A percentile compares a stretch with the other conserved stretches of the same genome.
phyloP scores from a whole-genome alignment of 2,797 vertebrate species.

The Helostoma temminkii region DNA sequence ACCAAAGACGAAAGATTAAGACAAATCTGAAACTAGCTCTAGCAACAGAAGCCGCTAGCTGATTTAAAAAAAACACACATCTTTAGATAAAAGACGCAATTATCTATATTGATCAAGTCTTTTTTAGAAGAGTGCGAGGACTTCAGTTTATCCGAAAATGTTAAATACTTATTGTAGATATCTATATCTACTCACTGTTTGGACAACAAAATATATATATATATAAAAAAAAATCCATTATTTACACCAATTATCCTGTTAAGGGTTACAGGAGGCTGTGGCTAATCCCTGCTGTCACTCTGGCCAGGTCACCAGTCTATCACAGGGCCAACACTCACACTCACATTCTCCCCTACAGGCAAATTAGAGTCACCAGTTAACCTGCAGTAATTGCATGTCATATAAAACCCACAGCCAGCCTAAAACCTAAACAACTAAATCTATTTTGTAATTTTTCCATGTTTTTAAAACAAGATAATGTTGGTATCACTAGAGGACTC shows the following conservation, averaged over 20 bases:
- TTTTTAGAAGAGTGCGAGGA: slow-evolving; percentile 2
- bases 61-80: slow-evolving; percentile 52
- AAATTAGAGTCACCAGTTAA: too few relatives aligned
- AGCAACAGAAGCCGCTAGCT: slow-evolving; percentile 52
- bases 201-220: not conserved
- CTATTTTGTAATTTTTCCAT: too few relatives aligned
- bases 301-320: too few relatives aligned
- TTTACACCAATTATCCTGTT: not conserved
- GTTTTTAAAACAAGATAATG: too few relatives aligned
- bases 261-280: too few relatives aligned
- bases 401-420: not conserved
- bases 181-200: not conserved
- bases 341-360: too few relatives aligned
- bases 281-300: too few relatives aligned
- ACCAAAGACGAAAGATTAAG: slow-evolving; percentile 81
- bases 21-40: slow-evolving; percentile 65
- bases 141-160: slow-evolving; percentile 11
- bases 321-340: too few relatives aligned
- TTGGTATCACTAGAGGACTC: too few relatives aligned
- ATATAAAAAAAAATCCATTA: not conserved
- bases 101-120: slow-evolving; percentile 27
- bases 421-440: too few relatives aligned
- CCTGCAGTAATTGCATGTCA: too few relatives aligned
- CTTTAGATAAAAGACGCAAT: slow-evolving; percentile 36
- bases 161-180: not conserved